Base-by-base conservation (phyloP, 1,140 invertebrate species). In the Orius insidiosus region DNA sequence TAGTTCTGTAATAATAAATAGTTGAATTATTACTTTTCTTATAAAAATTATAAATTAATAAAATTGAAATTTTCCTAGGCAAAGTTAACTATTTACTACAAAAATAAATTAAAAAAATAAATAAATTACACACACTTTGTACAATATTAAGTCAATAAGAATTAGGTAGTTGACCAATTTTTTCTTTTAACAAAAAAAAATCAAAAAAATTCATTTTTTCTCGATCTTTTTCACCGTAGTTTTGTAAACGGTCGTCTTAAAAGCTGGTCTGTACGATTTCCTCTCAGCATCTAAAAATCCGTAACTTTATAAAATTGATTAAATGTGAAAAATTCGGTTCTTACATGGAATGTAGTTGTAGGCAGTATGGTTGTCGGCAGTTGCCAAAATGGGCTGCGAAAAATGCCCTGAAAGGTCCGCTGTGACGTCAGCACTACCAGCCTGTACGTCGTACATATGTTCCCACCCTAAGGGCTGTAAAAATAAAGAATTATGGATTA, bases 241-340 rank as follows among this genome's bases (percentile, higher is more conserved):
- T 40, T 40, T 40, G 38, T 40, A 40, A 10, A 40, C 13, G 9
- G 38, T 40, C 15, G 38, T 40, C 10, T 10, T 11, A 18, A 6
- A 40, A 11, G 18, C 9, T 2, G 38, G 38, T 10, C 18, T 15
- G 38, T 40, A 18, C 6, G 38, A 40, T 40, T 40, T 40, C 38
- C 38, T 40, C 18, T 40, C 11, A 3, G 38, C 38, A 2, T 6
- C 38, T 40, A 18, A 40, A 40, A 40, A 10, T 15, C 9, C 3
- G 38, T 15, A 10, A 18, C 13, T 15, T 15, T 6, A 11, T 18
- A 40, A 11, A 10, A 15, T 11, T 15, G 35, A 36, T 4, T 36
- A 3, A 36, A 11, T 3, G n/a, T 36, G 3, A 36, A 15, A 24
- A 24, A 24, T 24, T 24, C 24, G 24, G 7, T 24, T 4, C 24